Evolutionary conservation across 2,888 invertebrate genomes (phyloP), one percentile per base, ranked within the genome.

Genomic region (Volucella inflata): DNA sequence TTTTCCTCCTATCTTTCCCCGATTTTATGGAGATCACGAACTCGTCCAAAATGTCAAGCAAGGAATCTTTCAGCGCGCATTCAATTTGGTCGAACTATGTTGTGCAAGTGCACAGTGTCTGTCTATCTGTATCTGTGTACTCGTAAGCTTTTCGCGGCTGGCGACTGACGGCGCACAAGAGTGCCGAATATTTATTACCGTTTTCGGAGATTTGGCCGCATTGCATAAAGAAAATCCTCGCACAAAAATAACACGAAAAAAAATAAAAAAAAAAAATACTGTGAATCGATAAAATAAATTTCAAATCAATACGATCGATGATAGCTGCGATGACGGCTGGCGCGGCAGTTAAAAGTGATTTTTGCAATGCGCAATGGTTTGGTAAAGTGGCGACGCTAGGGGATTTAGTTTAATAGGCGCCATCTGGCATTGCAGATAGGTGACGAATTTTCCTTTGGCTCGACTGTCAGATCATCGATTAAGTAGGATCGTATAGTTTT

Each of bases 11-110:
- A 4, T 40, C 10, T 16, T 51, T 16, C 21, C 17, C 48, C 50
- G n/a, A 70, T 71, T 79, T 71, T 71, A 84, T 84, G 71, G 84
- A 84, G 75, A 80, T 84, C 84, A 84, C 84, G 84, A 84, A 84
- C 80, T 79, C 71, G 70, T 75, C 67, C 11, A 46, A 79, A 84
- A 84, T 84, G 84, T 80, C 84, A 83, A 74, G 30, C 51, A 51
- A 78, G 16, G 65, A 79, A 79, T 67, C 70, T 62, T 36, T 51
- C 42, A 30, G 68, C 42, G 59, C 59, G 55, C 64, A 38, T 10
- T 30, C 30, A 30, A 30, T 57, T 10, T 68, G 50, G 51, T 9
- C 51, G 11, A 40, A 38, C 42, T 53, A 17, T 50, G 57, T 83
- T 78, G 78, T 83, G 83, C 78, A 83, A 83, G 83, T 78, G 74